Evolutionary conservation across 1,140 invertebrate species (phyloP).

Genomic region (Prorops nasuta): DNA sequence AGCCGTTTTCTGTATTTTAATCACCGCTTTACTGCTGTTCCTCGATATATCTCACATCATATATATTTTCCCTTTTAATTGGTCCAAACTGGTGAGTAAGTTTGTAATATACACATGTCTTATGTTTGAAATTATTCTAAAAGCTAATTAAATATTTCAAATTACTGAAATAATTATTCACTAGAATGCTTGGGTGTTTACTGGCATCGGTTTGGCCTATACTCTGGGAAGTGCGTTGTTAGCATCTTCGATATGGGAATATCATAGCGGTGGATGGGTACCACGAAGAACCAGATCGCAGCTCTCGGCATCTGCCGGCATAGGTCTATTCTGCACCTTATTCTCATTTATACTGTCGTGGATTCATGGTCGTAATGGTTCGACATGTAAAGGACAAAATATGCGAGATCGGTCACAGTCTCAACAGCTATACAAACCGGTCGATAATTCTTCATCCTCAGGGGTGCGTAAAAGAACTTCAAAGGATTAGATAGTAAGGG

Average conservation of each 20-base stretch:
- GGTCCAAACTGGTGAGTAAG: conserved; percentile 77
- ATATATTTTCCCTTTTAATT: conserved; percentile 80
- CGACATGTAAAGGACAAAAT: conserved; percentile 37
- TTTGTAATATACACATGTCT: not conserved
- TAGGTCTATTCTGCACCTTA: conserved; percentile 48
- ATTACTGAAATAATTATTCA: conserved; percentile 15
- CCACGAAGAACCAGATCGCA: conserved; percentile 50
- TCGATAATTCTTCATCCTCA: conserved; percentile 52
- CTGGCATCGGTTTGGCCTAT: conserved; percentile 49
- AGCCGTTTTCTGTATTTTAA: conserved; percentile 76
- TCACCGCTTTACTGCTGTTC: conserved; percentile 77
- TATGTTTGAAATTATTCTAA: no score
- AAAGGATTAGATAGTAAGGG: not conserved
- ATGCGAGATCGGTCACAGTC: conserved; percentile 37
- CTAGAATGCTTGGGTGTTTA: conserved; percentile 54
- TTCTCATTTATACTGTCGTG: conserved; percentile 50
- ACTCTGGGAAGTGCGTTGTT: conserved; percentile 45
- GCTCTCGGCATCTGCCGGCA: conserved; percentile 43
- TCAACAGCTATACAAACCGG: conserved; percentile 52
- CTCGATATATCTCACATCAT: conserved; percentile 81
- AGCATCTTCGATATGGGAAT: conserved; percentile 50
- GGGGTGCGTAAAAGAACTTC: conserved; percentile 34
- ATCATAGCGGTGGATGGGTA: conserved; percentile 50
- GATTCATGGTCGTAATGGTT: conserved; percentile 42
- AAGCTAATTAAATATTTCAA: no score